phyloP scores from a whole-genome alignment of 2,888 invertebrate species.

The Parnassius orleans region DNA sequence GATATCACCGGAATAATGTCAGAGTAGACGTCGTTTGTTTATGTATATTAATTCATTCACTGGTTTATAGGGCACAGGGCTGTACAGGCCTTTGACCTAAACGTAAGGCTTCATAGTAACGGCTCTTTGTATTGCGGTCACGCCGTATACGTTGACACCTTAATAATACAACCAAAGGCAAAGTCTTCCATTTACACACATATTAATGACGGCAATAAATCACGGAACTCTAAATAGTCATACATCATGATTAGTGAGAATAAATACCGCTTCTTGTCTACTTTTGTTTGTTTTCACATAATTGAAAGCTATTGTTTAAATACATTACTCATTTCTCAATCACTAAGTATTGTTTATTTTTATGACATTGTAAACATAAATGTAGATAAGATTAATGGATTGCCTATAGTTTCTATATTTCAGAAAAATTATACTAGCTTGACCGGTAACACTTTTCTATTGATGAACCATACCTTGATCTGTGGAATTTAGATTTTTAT shows the following conservation, averaged over 20 bases:
- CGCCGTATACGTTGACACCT: slow-evolving; percentile 28
- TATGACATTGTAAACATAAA: background rate
- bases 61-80: background rate
- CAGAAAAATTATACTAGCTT: too few relatives aligned
- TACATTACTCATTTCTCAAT: slow-evolving; percentile 8
- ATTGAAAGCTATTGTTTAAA: slow-evolving; percentile 29
- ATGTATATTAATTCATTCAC: too few relatives aligned
- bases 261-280: slow-evolving; percentile 35
- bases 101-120: slow-evolving; percentile 19
- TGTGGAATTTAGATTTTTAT: too few relatives aligned
- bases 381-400: too few relatives aligned
- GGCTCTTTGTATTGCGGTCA: slow-evolving; percentile 31
- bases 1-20: too few relatives aligned
- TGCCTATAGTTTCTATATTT: too few relatives aligned
- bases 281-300: slow-evolving; percentile 38
- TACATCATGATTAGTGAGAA: slow-evolving; percentile 42
- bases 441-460: too few relatives aligned
- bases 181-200: slow-evolving; percentile 9
- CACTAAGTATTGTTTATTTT: background rate
- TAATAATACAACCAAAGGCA: background rate
- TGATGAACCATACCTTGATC: too few relatives aligned
- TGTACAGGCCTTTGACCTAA: slow-evolving; percentile 18
- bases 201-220: slow-evolving; percentile 34
- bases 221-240: slow-evolving; percentile 47
- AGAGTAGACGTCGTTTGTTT: too few relatives aligned